These are phyloP conservation scores for Yponomeuta sedellus DNA, from an alignment of 2,888 invertebrate genomes.

Conservation along the genomic window DNA sequence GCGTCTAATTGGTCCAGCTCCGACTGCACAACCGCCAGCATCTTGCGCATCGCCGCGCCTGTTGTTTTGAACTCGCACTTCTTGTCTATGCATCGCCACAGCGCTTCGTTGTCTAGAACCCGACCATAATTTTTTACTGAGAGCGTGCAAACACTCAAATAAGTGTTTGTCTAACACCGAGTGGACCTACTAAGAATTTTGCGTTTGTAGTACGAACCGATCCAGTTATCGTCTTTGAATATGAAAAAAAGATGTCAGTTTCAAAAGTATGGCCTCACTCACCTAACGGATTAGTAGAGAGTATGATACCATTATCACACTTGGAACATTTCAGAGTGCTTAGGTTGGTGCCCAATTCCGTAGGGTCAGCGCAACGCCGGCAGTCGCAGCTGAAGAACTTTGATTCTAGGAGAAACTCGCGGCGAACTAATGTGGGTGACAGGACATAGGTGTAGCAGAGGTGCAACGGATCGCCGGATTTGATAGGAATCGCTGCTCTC, in stretches of 20 bases:
- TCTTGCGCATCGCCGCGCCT: conserved; percentile 77
- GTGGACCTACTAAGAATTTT: too few species aligned
- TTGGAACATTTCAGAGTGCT: conserved; percentile 87
- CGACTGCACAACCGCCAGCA: conserved; percentile 79
- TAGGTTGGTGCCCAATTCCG: conserved; percentile 86
- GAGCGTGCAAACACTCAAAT: too few species aligned
- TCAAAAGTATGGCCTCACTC: conserved; percentile 27
- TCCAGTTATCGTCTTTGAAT: too few species aligned
- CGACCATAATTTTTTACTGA: neutral
- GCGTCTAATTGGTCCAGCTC: conserved; percentile 81
- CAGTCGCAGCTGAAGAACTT: conserved; percentile 90
- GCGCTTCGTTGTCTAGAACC: conserved; percentile 69
- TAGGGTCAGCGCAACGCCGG: conserved; percentile 84
- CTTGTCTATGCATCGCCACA: conserved; percentile 79
- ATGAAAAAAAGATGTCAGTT: too few species aligned
- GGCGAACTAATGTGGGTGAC: conserved; percentile 82
- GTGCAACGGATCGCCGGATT: conserved; percentile 79
- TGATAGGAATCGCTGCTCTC: conserved; percentile 80
- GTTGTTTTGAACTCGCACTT: conserved; percentile 81
- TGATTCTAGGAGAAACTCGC: conserved; percentile 81
- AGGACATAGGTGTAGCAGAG: conserved; percentile 87
- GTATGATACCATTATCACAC: conserved; percentile 82
- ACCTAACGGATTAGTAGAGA: conserved; percentile 82
- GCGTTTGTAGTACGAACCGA: too few species aligned
- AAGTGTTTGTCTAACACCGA: too few species aligned